Base-by-base conservation (phyloP, 2,888 invertebrate genomes). In the Hoplodrina blanda region DNA sequence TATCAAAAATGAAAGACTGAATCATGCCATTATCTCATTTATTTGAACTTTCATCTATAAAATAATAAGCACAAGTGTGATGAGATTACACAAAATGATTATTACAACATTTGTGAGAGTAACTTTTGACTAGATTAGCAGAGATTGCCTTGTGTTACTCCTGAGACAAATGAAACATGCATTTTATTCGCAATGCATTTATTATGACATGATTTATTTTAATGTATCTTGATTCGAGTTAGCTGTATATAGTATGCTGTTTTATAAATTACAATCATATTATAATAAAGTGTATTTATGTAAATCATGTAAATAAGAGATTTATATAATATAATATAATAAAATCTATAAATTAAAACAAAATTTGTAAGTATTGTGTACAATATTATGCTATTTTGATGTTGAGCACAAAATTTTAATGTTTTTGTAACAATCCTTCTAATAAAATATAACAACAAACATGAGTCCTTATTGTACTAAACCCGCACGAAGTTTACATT, bases 1-100 rank as follows among this genome's bases (percentile, higher is more conserved):
- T 80, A 74, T 83, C 73, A 81, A 81, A 89, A 95, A 94, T 92
- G 76, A 95, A 95, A 96, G 95, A 95, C 95, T 95, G 95, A 95
- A 85, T 91, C 89, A 93, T 92, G 91, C 91, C 92, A 93, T 94
- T 93, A 90, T 88, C 82, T 88, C 84, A 90, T 90, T 93, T 93
- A 94, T 92, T 95, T 87, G 87, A 89, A 90, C 85, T 88, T 91
- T 90, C 84, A 88, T 88, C 86, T 89, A 87, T 85, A 86, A 90
- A 88, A 88, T 87, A 89, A 84, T 89, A 91, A 91, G 91, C 91
- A 91, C 87, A 90, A 89, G 86, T 89, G 85, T 87, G 85, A 84
- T 88, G 90, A 91, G 88, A 91, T 89, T 89, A 87, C 81, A 87
- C 78, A 87, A 82, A 70, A 85, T 60, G 80, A 85, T 85, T 64